Conservation (phyloP, 2,888 invertebrate species). For the Timema cristinae region DNA sequence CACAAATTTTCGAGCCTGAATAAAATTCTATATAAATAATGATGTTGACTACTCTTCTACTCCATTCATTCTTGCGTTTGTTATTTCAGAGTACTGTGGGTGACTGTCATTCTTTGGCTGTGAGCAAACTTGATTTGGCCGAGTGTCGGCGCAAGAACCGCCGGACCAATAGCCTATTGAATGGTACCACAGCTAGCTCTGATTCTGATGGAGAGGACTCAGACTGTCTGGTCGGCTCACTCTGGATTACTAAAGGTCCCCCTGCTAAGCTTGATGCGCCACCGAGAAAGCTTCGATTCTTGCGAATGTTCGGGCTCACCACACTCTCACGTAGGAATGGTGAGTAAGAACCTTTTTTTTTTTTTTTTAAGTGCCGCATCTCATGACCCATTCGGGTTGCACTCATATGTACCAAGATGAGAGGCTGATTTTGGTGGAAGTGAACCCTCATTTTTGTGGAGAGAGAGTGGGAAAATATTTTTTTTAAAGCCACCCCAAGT, state of each 20-base stretch:
- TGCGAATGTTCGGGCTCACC: constrained; percentile 59
- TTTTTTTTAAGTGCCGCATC: too few relatives aligned
- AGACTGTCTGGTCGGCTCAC: constrained; percentile 40
- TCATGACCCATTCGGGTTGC: too few relatives aligned
- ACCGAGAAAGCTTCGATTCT: constrained; percentile 55
- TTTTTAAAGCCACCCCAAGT: too few relatives aligned
- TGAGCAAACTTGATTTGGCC: constrained; percentile 47
- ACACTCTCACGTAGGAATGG: constrained; percentile 59
- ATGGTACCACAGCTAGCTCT: constrained; percentile 26
- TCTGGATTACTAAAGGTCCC: constrained; percentile 55
- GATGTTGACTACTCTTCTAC: too few relatives aligned
- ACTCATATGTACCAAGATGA: too few relatives aligned
- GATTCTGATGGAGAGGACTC: constrained; percentile 45
- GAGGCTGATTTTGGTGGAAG: too few relatives aligned
- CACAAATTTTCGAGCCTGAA: too few relatives aligned
- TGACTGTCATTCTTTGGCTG: constrained; percentile 9
- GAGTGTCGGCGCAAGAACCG: constrained; percentile 40
- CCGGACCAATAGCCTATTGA: constrained; percentile 24
- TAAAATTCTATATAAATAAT: too few relatives aligned
- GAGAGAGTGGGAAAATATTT: too few relatives aligned
- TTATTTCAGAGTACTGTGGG: too few relatives aligned
- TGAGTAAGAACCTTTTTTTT: constrained; percentile 22
- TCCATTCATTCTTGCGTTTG: too few relatives aligned
- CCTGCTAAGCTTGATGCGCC: constrained; percentile 50
- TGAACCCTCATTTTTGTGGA: too few relatives aligned